Conservation (phyloP, 2,888 invertebrate species). For the Drosophila subsilvestris region DNA sequence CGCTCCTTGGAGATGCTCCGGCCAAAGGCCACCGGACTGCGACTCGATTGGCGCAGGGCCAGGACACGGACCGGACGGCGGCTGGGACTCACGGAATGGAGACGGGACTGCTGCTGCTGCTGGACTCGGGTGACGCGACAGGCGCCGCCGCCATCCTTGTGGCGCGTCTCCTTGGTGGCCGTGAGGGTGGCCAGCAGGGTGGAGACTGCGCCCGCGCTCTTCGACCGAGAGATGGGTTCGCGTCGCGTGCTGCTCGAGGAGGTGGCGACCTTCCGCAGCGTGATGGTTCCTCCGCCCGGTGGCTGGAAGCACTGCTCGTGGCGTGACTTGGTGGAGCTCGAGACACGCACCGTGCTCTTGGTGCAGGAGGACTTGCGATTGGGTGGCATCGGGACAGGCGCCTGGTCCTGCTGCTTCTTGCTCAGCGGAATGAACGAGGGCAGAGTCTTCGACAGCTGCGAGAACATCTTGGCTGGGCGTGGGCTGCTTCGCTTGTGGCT, state of each 20-base stretch:
- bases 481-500: neutral
- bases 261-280: constrained; percentile 79
- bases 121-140: constrained; percentile 67
- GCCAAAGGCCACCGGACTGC: constrained; percentile 84
- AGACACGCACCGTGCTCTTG: constrained; percentile 86
- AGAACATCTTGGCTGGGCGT: constrained; percentile 84
- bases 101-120: constrained; percentile 71
- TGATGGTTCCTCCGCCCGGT: constrained; percentile 81
- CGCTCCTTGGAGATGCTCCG: constrained; percentile 86
- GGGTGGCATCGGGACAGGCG: constrained; percentile 89
- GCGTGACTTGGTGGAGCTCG: constrained; percentile 80
- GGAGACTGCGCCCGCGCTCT: constrained; percentile 82
- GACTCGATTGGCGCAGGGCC: constrained; percentile 81
- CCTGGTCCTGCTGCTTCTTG: constrained; percentile 82
- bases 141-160: constrained; percentile 40
- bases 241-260: constrained; percentile 56
- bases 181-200: constrained; percentile 66
- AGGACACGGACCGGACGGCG: constrained; percentile 61
- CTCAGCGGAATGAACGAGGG: constrained; percentile 86
- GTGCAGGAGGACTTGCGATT: constrained; percentile 89
- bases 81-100: constrained; percentile 81
- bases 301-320: constrained; percentile 83
- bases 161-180: constrained; percentile 65
- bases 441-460: constrained; percentile 86
- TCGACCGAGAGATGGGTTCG: constrained; percentile 82